phyloP scores from a whole-genome alignment of 2,113 vertebrate genomes.

The Lynx canadensis region DNA sequence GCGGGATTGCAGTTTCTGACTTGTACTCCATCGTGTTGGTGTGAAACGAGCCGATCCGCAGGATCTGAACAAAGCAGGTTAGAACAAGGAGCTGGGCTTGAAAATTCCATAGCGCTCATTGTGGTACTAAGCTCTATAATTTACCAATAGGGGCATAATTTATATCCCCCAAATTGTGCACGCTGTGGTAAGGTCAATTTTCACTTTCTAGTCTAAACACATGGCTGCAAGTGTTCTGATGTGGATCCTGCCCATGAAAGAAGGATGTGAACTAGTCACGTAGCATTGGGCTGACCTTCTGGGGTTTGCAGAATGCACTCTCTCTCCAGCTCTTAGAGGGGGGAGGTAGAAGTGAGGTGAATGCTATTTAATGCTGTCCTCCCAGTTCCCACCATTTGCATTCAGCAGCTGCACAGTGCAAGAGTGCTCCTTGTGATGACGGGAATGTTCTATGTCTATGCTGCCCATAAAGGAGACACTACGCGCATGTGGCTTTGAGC shows the following conservation, averaged over 20 bases:
- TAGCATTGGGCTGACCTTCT: no score
- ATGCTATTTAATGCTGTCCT: not conserved
- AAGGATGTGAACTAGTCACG: not conserved
- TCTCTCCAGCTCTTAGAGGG: not conserved
- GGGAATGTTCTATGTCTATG: accelerated
- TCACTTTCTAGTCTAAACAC: not conserved
- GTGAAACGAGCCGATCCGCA: not conserved
- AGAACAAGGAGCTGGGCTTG: not conserved
- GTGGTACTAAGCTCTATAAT: not conserved
- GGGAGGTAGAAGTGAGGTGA: not conserved
- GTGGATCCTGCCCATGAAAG: not conserved
- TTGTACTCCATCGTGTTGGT: not conserved
- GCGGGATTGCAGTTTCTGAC: not conserved
- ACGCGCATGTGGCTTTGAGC: not conserved
- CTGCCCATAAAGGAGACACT: not conserved
- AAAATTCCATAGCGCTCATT: not conserved
- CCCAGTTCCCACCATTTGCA: accelerated
- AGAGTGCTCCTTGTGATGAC: not conserved
- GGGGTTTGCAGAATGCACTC: not conserved
- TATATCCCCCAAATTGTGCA: no score
- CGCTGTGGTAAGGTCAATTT: not conserved
- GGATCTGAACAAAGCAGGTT: not conserved
- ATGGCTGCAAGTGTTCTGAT: not conserved
- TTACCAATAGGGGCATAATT: not conserved
- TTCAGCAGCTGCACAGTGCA: accelerated